These are phyloP conservation scores for Bombus balteatus DNA, from an alignment of 1,140 invertebrate genomes.

Conservation along the genomic window DNA sequence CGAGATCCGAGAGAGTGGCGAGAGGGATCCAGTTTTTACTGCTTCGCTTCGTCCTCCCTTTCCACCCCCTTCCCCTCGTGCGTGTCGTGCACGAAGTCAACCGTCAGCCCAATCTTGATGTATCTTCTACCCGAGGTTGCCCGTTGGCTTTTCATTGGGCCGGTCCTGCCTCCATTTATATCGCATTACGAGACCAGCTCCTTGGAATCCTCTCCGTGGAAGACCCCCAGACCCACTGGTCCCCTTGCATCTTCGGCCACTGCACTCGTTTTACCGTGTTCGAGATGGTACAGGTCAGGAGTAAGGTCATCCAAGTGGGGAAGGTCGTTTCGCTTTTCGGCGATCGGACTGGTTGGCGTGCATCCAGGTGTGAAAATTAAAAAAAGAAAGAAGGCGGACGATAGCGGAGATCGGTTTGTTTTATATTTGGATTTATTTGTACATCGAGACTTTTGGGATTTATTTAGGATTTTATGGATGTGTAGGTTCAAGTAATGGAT, in stretches of 20 bases:
- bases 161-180: slow-evolving; percentile 75
- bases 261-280: slow-evolving; percentile 40
- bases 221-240: slow-evolving; percentile 68
- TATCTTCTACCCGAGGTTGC: slow-evolving; percentile 75
- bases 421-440: neutral
- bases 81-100: slow-evolving; percentile 69
- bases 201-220: slow-evolving; percentile 65
- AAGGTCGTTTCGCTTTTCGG: slow-evolving; percentile 43
- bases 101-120: slow-evolving; percentile 80
- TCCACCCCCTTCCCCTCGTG: neutral
- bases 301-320: slow-evolving; percentile 58
- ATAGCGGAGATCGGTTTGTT: neutral
- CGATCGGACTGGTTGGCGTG: neutral
- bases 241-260: slow-evolving; percentile 61
- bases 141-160: slow-evolving; percentile 74
- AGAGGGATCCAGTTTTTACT: slow-evolving; percentile 79
- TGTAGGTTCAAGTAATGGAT: no score
- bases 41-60: slow-evolving; percentile 52
- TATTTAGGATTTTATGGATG: neutral
- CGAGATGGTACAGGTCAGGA: slow-evolving; percentile 71
- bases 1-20: slow-evolving; percentile 53
- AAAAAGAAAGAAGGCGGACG: neutral
- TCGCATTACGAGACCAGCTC: slow-evolving; percentile 74
- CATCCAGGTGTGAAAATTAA: neutral
- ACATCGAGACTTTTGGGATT: neutral